Evolutionary conservation across 2,797 vertebrate species (phyloP), one percentile per base, ranked within the genome.

Genomic region (Hydrocynus forskahlii): DNA sequence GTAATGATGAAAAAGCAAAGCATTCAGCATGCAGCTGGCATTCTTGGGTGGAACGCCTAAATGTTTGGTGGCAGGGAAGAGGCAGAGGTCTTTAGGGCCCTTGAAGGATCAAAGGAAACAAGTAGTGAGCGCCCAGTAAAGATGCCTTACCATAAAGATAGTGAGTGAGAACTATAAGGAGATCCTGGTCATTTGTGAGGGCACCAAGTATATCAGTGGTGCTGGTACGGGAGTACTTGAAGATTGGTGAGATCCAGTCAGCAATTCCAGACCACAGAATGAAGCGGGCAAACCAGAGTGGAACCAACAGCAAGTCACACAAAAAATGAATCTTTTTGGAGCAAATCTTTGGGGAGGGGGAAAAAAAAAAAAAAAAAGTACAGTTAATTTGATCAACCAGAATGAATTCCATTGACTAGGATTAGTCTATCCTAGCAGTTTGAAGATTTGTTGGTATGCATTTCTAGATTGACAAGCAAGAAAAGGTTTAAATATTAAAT

Each of bases 181-280:
- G 76, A 40, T 82, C 81, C 5, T 40, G 4, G 81, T 82, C 62
- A n/a, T 29, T 68, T 1, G 76, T 74, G 10, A 79, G 55, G 16
- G 76, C 43, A 35, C 38, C 4, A 0, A 75, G 5, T 10, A 79
- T 16, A 23, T 83, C 81, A 16, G 29, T n/a, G 66, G 76, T 69
- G 23, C 76, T 78, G 4, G 54, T 69, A 7, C 54, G 25, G 0
- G 69, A 67, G n/a, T 79, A 83, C 48, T 19, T 83, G 17, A 50
- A 82, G 29, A 78, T 62, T 35, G 76, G 76, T 2, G 76, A 83
- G 23, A 83, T 79, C 64, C 55, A 79, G 63, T 83, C 70, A 75
- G 43, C 70, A 0, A 79, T 45, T 29, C 81, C 76, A 75, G n/a
- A 67, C 70, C 54, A 54, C 43, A 79, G 45, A 23, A 76, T 70